phyloP scores from a whole-genome alignment of 2,888 invertebrate species.

The Hypselothyrea guttata region DNA sequence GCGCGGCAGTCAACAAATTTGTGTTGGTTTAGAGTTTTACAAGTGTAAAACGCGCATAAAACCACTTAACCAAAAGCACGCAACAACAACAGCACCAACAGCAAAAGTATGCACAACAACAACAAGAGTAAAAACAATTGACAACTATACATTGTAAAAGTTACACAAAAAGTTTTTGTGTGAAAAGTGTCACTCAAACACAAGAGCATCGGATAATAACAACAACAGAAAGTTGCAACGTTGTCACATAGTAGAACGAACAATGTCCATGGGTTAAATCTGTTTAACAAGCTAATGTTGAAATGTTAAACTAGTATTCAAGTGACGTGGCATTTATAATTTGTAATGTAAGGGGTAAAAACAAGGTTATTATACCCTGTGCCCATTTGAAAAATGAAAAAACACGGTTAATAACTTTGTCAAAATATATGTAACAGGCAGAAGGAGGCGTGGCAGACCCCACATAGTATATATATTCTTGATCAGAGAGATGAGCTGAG shows the following conservation, averaged over 20 bases:
- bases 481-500: no score
- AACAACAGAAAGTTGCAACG: conserved; percentile 13
- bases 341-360: no score
- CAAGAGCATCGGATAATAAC: conserved; percentile 24
- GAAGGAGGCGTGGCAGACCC: no score
- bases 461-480: no score
- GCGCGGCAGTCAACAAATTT: no score
- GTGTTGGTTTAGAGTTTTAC: background rate
- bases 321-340: conserved; percentile 7
- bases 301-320: conserved; percentile 22
- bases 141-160: conserved; percentile 30
- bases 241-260: background rate
- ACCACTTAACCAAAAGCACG: conserved; percentile 53
- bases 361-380: no score
- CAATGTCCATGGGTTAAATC: conserved; percentile 21
- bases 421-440: no score
- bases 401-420: no score
- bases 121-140: conserved; percentile 1
- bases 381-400: no score
- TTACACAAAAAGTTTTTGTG: conserved; percentile 47
- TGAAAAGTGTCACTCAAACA: conserved; percentile 60
- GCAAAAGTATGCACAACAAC: conserved; percentile 21
- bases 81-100: conserved; percentile 25
- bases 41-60: conserved; percentile 39
- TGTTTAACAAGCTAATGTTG: conserved; percentile 9